phyloP scores from a whole-genome alignment of 2,113 vertebrate genomes.

The Actenoides lindsayi region DNA sequence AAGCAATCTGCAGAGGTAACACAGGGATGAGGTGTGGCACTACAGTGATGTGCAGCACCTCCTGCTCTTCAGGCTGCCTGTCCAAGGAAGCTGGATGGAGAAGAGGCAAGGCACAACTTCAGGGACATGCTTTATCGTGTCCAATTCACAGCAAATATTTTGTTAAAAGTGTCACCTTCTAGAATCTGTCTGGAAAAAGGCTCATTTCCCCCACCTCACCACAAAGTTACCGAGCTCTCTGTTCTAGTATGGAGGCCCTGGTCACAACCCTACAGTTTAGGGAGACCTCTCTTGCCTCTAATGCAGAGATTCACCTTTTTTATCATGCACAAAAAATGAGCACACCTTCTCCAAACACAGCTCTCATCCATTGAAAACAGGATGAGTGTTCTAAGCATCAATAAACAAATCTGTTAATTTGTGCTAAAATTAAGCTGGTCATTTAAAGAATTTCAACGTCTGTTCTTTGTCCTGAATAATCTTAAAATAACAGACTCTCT shows the following conservation, averaged over 20 bases:
- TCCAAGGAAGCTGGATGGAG: not conserved
- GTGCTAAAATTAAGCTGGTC: slow-evolving; percentile 38
- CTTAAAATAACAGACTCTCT: slow-evolving; percentile 18
- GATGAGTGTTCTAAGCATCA: not conserved
- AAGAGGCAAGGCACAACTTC: not conserved
- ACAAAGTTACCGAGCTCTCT: not conserved
- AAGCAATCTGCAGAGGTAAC: not conserved
- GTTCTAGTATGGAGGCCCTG: not conserved
- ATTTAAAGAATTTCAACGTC: slow-evolving; percentile 35
- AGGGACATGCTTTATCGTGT: not conserved
- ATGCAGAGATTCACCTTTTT: not conserved
- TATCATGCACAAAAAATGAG: not conserved
- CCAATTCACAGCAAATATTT: not conserved
- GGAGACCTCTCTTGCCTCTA: not conserved
- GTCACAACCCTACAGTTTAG: not conserved
- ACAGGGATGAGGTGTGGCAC: not conserved
- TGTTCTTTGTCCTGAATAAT: slow-evolving; percentile 45
- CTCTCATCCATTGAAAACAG: not conserved
- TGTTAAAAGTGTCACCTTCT: not conserved
- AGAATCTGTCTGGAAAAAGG: not conserved
- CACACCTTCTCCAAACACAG: not conserved
- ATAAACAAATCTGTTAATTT: slow-evolving; percentile 37
- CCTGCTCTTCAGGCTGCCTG: not conserved
- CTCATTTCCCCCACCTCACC: not conserved
- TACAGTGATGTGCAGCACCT: not conserved